phyloP scores from a whole-genome alignment of 2,888 invertebrate species.

The Agrochola circellaris region DNA sequence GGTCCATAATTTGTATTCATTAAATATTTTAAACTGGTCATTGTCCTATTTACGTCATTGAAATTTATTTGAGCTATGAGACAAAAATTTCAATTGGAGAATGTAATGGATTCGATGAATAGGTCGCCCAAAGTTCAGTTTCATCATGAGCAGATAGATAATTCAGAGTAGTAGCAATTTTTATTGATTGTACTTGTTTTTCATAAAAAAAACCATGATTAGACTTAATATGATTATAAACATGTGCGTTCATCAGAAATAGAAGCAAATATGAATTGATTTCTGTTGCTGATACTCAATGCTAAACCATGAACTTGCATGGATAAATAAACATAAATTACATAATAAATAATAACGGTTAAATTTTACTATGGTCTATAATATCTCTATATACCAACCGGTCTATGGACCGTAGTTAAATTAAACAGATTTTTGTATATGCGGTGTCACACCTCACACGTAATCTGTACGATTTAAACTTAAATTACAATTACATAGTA shows the following conservation, averaged over 20 bases:
- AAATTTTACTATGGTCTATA: not conserved
- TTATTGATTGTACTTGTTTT: not conserved
- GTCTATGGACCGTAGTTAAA: not conserved
- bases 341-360: not conserved
- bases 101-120: conserved; percentile 37
- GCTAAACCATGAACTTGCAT: not conserved
- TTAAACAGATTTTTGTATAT: not conserved
- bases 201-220: no score
- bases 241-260: not conserved
- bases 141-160: conserved; percentile 28
- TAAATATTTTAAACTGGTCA: conserved; percentile 27
- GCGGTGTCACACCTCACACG: not conserved
- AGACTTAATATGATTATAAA: not conserved
- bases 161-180: not conserved
- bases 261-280: not conserved
- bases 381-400: not conserved
- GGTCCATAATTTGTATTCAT: conserved; percentile 14
- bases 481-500: not conserved
- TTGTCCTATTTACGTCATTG: conserved; percentile 45
- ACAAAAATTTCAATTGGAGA: conserved; percentile 43
- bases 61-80: conserved; percentile 40
- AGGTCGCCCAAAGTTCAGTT: conserved; percentile 42
- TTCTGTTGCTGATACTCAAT: not conserved
- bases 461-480: not conserved
- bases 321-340: not conserved